Conservation (phyloP, 2,797 vertebrate genomes). For the Hozukius guyotensis region DNA sequence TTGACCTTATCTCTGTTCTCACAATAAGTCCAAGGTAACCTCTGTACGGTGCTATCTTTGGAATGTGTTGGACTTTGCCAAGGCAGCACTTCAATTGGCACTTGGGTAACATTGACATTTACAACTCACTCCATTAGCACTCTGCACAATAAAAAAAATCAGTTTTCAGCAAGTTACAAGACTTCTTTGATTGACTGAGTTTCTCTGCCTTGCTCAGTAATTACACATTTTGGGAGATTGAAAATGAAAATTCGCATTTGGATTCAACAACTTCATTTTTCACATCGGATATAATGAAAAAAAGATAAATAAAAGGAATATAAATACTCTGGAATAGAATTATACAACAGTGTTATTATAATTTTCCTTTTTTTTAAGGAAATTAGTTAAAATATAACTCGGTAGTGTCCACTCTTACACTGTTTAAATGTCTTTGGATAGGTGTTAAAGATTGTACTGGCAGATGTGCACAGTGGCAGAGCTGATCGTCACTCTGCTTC, state of each 20-base stretch:
- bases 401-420: conserved; percentile 25
- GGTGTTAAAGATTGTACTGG: conserved; percentile 59
- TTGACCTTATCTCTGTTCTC: conserved; percentile 30
- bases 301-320: conserved; percentile 80
- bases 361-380: conserved; percentile 33
- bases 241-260: conserved; percentile 42
- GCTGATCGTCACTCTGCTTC: conserved; percentile 23
- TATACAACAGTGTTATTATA: conserved; percentile 53
- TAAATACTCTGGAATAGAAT: conserved; percentile 80
- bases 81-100: conserved; percentile 62
- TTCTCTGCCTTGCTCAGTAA: neutral
- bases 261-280: conserved; percentile 63
- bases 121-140: conserved; percentile 11
- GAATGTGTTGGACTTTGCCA: conserved; percentile 75
- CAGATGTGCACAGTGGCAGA: conserved; percentile 26
- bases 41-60: conserved; percentile 71
- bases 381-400: conserved; percentile 44
- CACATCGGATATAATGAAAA: conserved; percentile 46
- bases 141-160: conserved; percentile 9
- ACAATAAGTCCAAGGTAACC: conserved; percentile 29
- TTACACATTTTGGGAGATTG: conserved; percentile 35
- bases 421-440: conserved; percentile 75
- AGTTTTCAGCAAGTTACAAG: conserved; percentile 7
- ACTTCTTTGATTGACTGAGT: conserved; percentile 12
- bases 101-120: conserved; percentile 59